These are phyloP conservation scores for Haliclystus octoradiatus DNA, from an alignment of 30 jellyfish, hydroid and myxozoan species.

Conservation along the genomic window DNA sequence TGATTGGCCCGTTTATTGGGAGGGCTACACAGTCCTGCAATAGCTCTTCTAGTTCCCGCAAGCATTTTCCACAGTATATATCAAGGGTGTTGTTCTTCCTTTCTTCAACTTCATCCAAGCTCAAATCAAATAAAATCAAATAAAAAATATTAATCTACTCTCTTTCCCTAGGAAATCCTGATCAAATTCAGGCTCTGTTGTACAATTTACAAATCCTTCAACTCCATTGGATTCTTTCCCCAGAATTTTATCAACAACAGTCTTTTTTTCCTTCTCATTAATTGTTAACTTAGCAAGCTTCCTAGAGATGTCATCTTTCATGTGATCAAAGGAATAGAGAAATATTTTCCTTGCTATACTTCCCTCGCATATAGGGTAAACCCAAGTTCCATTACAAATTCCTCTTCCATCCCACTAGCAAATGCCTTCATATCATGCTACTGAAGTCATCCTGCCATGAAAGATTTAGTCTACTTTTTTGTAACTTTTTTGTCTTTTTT, in stretches of 20 bases:
- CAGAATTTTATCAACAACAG: background rate
- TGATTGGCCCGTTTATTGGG: constrained; percentile 9
- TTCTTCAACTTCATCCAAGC: constrained; percentile 16
- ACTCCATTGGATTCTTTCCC: background rate
- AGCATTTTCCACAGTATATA: background rate
- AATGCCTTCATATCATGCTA: no score
- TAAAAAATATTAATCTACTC: no score
- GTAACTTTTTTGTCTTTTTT: no score
- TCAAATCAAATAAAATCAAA: background rate
- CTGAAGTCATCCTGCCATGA: no score
- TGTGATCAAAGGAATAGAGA: no score
- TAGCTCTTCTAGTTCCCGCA: constrained; percentile 11
- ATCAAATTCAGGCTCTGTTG: constrained; percentile 5
- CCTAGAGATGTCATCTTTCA: no score
- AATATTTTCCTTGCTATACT: no score
- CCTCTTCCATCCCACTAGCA: no score
- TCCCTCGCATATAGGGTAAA: no score
- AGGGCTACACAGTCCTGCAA: constrained; percentile 20
- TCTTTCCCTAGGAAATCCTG: constrained; percentile 1
- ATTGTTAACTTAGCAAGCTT: no score
- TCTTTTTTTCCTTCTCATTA: background rate
- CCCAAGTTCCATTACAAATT: no score
- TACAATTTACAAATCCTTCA: constrained; percentile 12
- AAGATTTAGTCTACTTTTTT: no score
- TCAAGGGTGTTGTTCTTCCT: constrained; percentile 1